Evolutionary conservation across 2,888 invertebrate species (phyloP), one percentile per base, ranked within the genome.

Genomic region (Apamea epomidion): DNA sequence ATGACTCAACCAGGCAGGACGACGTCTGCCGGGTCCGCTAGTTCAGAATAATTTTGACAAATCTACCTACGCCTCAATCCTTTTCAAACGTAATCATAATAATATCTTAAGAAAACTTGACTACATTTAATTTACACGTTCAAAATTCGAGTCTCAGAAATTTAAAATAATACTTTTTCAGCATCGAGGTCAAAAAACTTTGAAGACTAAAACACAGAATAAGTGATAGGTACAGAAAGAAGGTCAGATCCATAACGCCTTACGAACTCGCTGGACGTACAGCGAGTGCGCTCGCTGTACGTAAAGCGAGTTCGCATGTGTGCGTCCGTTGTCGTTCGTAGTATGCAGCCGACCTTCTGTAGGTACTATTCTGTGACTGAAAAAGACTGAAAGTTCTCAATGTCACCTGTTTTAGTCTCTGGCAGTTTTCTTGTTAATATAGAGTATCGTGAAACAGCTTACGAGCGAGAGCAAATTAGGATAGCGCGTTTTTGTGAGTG

Each of bases 381-480:
- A 64, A 21, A 64, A 37, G 1, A n/a, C 74, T 51, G 25, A 54
- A 29, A 48, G 48, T 48, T 7, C 60, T 76, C 69, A 82, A 78
- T 62, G 67, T 76, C 85, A 82, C 73, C 82, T 84, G 82, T 87
- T 67, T 76, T n/a, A 37, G 48, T 45, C 12, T 54, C 54, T 70
- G 81, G 60, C 71, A 73, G 69, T 62, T 48, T 70, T 83, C 82
- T 85, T 79, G 87, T 86, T 85, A 87, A 85, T 87, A 80, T 62
- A 82, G 76, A 79, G 83, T 78, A 85, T 86, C 88, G 71, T 88
- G 85, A 82, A 84, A 82, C 71, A 83, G 84, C 84, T 86, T 87
- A 87, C 86, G 84, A 82, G 70, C 74, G 29, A n/a, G 18, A 79
- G 86, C 81, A 88, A 90, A 90, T 90, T 90, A 90, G 90, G 83